Evolutionary conservation across 2,888 invertebrate genomes (phyloP).

Genomic region (Orchesellides sinensis): DNA sequence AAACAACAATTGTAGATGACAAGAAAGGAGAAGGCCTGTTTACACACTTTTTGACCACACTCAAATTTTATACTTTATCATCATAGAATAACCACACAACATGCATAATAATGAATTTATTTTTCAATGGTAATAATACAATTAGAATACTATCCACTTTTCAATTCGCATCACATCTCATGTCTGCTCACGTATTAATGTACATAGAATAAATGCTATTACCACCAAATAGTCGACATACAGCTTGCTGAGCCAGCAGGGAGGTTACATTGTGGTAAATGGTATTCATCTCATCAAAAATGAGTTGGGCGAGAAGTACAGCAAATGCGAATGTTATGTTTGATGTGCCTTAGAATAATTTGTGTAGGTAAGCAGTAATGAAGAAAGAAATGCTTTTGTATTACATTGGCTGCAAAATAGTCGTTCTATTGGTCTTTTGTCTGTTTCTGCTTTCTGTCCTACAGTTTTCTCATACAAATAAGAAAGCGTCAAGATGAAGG

Average conservation of each 20-base stretch:
- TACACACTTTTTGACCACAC: background rate
- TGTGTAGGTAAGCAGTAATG: background rate
- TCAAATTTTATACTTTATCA: background rate
- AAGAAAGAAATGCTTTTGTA: background rate
- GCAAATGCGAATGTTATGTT: background rate
- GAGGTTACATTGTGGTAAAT: background rate
- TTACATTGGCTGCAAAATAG: slow-evolving; percentile 46
- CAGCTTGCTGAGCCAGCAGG: slow-evolving; percentile 16
- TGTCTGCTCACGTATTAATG: background rate
- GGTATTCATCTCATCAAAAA: slow-evolving; percentile 3
- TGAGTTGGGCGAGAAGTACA: background rate
- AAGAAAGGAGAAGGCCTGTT: background rate
- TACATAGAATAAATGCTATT: background rate
- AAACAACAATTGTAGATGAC: too few species aligned
- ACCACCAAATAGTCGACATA: background rate
- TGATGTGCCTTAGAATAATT: background rate
- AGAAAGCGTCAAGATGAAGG: background rate
- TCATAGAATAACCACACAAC: background rate
- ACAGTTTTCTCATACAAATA: background rate
- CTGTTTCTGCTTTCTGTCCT: background rate
- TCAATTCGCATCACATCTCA: slow-evolving; percentile 52
- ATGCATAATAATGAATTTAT: slow-evolving; percentile 24
- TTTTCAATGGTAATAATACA: slow-evolving; percentile 35
- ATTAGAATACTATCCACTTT: slow-evolving; percentile 54
- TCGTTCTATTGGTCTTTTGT: slow-evolving; percentile 15